phyloP scores from a whole-genome alignment of 2,888 invertebrate species.

The Ormyrus labotus region DNA sequence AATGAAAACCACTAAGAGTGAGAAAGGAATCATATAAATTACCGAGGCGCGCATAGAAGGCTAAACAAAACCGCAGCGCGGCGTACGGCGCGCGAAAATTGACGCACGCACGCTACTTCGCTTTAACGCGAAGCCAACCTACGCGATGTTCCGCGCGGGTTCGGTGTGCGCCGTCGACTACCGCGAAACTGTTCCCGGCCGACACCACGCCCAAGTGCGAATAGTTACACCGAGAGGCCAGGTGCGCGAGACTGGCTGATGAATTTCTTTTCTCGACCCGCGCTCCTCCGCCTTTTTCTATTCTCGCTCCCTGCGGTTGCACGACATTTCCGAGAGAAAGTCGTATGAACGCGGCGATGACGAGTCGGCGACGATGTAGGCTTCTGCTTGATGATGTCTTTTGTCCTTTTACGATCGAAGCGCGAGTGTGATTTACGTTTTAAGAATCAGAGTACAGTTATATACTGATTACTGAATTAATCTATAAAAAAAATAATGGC shows the following conservation, averaged over 20 bases:
- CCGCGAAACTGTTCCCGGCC: constrained; percentile 34
- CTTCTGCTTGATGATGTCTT: not conserved
- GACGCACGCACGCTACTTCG: no score
- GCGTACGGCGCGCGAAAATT: no score
- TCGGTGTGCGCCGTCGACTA: constrained; percentile 7
- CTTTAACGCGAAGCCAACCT: constrained; percentile 6
- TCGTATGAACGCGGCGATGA: not conserved
- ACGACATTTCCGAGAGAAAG: not conserved
- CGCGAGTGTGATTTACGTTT: no score
- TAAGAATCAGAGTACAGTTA: no score
- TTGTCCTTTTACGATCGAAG: no score
- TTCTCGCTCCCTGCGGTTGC: not conserved
- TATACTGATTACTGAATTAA: no score
- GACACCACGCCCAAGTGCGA: constrained; percentile 36
- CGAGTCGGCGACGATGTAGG: not conserved
- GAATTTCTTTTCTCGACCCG: not conserved
- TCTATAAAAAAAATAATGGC: no score
- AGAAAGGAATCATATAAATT: no score
- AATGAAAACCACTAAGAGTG: no score
- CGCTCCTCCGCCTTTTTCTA: not conserved
- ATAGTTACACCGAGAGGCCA: not conserved
- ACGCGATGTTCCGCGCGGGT: constrained; percentile 29
- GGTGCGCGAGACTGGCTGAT: not conserved
- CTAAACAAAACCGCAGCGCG: no score
- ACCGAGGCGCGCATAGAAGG: no score